Conservation (phyloP, 1,140 invertebrate genomes). For the Drosophila willistoni region DNA sequence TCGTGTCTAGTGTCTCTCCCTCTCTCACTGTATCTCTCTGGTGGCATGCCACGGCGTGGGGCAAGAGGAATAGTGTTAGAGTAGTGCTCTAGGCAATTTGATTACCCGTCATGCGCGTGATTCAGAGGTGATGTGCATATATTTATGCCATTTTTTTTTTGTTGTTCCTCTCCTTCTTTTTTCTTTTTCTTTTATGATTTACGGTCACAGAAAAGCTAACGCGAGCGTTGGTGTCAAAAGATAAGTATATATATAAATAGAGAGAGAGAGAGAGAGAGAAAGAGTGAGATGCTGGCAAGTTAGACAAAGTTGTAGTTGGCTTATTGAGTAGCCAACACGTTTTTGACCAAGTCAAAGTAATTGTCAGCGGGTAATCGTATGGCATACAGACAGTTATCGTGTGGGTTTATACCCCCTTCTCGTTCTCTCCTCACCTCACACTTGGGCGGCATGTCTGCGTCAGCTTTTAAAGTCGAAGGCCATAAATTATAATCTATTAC, state of each 20-base stretch:
- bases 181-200: constrained; percentile 39
- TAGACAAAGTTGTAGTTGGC: constrained; percentile 7
- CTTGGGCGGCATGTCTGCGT: constrained; percentile 6
- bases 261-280: background rate
- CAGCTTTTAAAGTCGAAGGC: constrained; percentile 13
- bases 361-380: constrained; percentile 39
- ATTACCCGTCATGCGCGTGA: constrained; percentile 49
- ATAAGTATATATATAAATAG: background rate
- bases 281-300: background rate
- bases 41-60: constrained; percentile 1
- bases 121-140: constrained; percentile 44
- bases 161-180: background rate
- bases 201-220: constrained; percentile 15
- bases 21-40: too few relatives aligned
- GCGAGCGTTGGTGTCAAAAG: constrained; percentile 35
- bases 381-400: constrained; percentile 26
- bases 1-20: constrained; percentile 1
- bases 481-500: constrained; percentile 14
- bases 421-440: background rate
- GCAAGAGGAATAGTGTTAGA: constrained; percentile 29
- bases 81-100: constrained; percentile 41
- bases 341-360: constrained; percentile 23
- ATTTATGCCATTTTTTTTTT: constrained; percentile 22
- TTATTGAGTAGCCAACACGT: constrained; percentile 25
- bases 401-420: constrained; percentile 21